Evolutionary conservation across 2,113 vertebrate genomes (phyloP).

Genomic region (Ornithorhynchus anatinus): DNA sequence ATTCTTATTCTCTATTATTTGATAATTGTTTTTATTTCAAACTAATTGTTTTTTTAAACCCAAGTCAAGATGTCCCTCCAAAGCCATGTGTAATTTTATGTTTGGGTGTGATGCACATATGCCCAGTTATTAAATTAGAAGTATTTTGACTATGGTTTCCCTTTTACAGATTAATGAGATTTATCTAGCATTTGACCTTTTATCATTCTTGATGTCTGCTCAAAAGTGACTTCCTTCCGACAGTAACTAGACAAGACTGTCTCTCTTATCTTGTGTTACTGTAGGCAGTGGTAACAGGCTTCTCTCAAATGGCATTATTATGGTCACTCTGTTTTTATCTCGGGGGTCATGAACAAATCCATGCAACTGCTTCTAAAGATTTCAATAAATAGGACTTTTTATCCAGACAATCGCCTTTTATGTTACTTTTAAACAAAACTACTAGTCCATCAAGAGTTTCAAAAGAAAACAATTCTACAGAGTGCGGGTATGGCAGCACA

Average conservation of each 20-base stretch:
- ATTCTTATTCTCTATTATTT: conserved; percentile 27
- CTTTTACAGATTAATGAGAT: conserved; percentile 58
- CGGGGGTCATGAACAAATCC: conserved; percentile 77
- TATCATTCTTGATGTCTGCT: conserved; percentile 66
- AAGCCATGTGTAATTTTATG: conserved; percentile 20
- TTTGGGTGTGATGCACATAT: conserved; percentile 42
- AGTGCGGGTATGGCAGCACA: conserved; percentile 87
- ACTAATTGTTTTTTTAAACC: no score
- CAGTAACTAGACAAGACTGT: conserved; percentile 61
- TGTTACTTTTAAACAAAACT: conserved; percentile 88
- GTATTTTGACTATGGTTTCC: conserved; percentile 52
- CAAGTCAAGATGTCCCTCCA: no score
- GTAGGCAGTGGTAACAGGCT: conserved; percentile 58
- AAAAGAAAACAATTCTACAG: conserved; percentile 88
- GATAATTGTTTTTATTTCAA: conserved; percentile 51
- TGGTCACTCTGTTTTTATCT: conserved; percentile 75
- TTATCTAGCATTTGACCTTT: conserved; percentile 69
- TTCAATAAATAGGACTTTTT: conserved; percentile 83
- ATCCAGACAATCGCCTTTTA: conserved; percentile 91
- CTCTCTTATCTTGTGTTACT: conserved; percentile 65
- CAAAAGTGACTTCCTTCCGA: conserved; percentile 70
- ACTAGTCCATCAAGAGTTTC: conserved; percentile 91
- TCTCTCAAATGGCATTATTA: conserved; percentile 75
- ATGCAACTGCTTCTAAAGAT: conserved; percentile 79
- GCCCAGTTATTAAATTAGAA: conserved; percentile 51